These are phyloP conservation scores for Mormoops blainvillei DNA, from an alignment of 2,113 vertebrate genomes.

Conservation along the genomic window DNA sequence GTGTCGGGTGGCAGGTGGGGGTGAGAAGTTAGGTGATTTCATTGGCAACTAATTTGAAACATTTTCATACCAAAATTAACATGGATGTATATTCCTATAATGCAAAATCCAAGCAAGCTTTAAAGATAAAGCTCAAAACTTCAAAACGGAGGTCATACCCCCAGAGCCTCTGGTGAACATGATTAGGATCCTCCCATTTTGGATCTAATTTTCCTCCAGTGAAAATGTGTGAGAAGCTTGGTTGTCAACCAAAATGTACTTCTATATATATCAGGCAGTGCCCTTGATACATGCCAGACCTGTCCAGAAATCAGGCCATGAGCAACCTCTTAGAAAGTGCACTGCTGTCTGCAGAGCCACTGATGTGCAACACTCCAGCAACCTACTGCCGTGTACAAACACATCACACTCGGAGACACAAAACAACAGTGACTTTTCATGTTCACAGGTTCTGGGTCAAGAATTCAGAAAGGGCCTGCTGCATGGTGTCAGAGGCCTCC, in stretches of 20 bases:
- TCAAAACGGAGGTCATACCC: not conserved
- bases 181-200: not conserved
- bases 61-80: not conserved
- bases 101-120: not conserved
- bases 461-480: not conserved
- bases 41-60: not conserved
- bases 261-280: not conserved
- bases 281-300: no score
- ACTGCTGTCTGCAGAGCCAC: not conserved
- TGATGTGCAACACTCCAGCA: rapidly evolving
- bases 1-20: not conserved
- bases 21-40: not conserved
- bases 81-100: not conserved
- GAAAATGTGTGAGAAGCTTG: not conserved
- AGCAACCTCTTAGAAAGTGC: not conserved
- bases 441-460: not conserved
- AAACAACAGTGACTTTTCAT: not conserved
- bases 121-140: not conserved
- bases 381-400: rapidly evolving
- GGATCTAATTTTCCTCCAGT: not conserved
- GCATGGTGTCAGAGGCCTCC: not conserved
- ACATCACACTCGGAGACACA: not conserved
- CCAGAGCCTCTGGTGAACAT: not conserved
- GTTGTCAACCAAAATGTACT: not conserved
- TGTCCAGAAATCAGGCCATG: not conserved